Evolutionary conservation across 2,888 invertebrate genomes (phyloP).

Genomic region (Sarcophaga rosellei): DNA sequence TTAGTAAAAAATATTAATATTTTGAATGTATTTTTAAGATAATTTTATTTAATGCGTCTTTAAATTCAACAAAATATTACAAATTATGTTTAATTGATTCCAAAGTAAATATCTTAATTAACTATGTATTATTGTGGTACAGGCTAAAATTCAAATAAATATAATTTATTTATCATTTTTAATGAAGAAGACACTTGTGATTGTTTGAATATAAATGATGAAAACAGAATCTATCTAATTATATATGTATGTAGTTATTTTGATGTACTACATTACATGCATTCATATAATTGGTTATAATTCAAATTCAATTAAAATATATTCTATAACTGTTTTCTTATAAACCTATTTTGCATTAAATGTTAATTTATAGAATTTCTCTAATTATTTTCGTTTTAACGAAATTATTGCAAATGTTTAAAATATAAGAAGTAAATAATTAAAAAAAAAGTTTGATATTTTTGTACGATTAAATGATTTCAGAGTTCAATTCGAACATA

Average conservation of each 20-base stretch:
- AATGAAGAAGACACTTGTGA: conserved; percentile 37
- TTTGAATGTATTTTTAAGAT: conserved; percentile 47
- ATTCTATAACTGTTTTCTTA: conserved; percentile 9
- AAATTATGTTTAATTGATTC: conserved; percentile 51
- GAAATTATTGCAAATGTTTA: conserved; percentile 45
- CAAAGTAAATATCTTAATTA: conserved; percentile 62
- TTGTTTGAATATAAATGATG: conserved; percentile 35
- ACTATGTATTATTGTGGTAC: conserved; percentile 28
- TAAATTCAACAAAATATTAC: conserved; percentile 67
- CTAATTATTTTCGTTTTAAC: background rate
- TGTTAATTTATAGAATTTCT: background rate
- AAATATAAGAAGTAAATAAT: conserved; percentile 30
- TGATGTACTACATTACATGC: background rate
- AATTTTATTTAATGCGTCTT: conserved; percentile 56
- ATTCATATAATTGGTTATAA: background rate
- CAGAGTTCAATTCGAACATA: no score
- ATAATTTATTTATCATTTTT: conserved; percentile 17
- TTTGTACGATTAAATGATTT: conserved; percentile 20
- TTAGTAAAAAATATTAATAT: conserved; percentile 69
- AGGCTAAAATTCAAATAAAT: conserved; percentile 51
- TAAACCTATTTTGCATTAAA: background rate
- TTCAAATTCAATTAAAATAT: conserved; percentile 3
- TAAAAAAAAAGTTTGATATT: conserved; percentile 20
- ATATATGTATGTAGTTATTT: conserved; percentile 23
- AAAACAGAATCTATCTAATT: conserved; percentile 17